Evolutionary conservation across 2,888 invertebrate genomes (phyloP), one percentile per base, ranked within the genome.

Genomic region (Stramonita haemastoma): DNA sequence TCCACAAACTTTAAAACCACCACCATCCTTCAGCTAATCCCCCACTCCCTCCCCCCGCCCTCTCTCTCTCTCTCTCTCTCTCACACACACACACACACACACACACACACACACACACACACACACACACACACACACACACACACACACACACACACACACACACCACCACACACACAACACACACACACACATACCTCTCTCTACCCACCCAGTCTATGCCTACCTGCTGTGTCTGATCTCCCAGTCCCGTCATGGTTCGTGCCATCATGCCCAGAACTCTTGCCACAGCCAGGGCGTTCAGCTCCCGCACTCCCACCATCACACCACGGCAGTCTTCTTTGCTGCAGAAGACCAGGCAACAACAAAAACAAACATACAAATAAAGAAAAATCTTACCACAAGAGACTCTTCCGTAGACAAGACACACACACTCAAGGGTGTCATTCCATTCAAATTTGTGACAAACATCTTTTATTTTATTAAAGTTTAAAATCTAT

Each of bases 211-310:
- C 19, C 4, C n/a, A 70, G 22, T 17, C 60, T 60, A 86, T 8
- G 22, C 60, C 32, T 32, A 94, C 94, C 81, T 92, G 91, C 66
- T 91, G 92, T 34, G 92, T 90, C 60, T 95, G 95, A 91, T 97
- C 97, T 90, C 97, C 97, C 83, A 98, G 97, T 92, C 97, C 98
- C 90, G 97, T 97, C 95, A 98, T 98, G 89, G 98, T 98, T 88
- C 93, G 93, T 56, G 95, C 94, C 95, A 96, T 96, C 94, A 95
- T 94, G 17, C 95, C 95, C 17, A 96, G 91, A 34, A 95, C 95
- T 93, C 98, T 97, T 29, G 99, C 98, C 86, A 99, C 98, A 94
- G 98, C 97, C 90, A 97, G 97, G 11, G 99, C 97, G 29, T 98
- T 97, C 77, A 99, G 97, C 90, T 96, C 98, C 91, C 98, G 97